Percentiles rank a stretch among this genome's conserved stretches.
phyloP scores from a whole-genome alignment of 2,888 invertebrate species.

The Ochlodes sylvanus region DNA sequence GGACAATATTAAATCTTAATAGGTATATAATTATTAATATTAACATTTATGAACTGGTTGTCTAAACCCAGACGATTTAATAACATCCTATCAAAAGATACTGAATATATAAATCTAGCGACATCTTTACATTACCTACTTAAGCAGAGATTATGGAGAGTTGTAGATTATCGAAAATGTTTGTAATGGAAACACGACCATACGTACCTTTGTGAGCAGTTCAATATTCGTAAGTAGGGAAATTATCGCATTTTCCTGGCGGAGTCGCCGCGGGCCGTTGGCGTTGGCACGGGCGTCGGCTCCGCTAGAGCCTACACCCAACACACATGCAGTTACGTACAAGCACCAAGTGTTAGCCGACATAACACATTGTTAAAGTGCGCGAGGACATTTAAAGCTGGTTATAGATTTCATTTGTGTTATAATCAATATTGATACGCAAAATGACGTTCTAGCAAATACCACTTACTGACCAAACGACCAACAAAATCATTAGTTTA shows the following conservation, averaged over 20 bases:
- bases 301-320: slow-evolving; percentile 64
- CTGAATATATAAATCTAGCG: too few species aligned
- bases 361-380: slow-evolving; percentile 15
- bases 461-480: too few species aligned
- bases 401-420: not conserved
- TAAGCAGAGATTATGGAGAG: too few species aligned
- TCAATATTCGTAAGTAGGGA: slow-evolving; percentile 47
- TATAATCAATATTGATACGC: not conserved
- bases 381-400: not conserved
- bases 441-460: too few species aligned
- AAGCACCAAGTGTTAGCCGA: slow-evolving; percentile 40
- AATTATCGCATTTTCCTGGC: slow-evolving; percentile 76
- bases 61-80: too few species aligned
- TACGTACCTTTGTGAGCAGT: slow-evolving; percentile 52
- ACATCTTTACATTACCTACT: too few species aligned
- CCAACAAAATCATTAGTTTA: too few species aligned
- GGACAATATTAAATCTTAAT: too few species aligned
- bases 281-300: slow-evolving; percentile 64
- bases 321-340: slow-evolving; percentile 45
- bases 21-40: too few species aligned
- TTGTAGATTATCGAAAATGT: too few species aligned
- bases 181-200: not conserved
- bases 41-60: too few species aligned
- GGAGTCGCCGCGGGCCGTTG: slow-evolving; percentile 70
- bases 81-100: too few species aligned